Evolutionary conservation across 35 echinoderm and acorn worm species (phyloP), one percentile per base, ranked within the genome.

Genomic region (Acanthaster planci): DNA sequence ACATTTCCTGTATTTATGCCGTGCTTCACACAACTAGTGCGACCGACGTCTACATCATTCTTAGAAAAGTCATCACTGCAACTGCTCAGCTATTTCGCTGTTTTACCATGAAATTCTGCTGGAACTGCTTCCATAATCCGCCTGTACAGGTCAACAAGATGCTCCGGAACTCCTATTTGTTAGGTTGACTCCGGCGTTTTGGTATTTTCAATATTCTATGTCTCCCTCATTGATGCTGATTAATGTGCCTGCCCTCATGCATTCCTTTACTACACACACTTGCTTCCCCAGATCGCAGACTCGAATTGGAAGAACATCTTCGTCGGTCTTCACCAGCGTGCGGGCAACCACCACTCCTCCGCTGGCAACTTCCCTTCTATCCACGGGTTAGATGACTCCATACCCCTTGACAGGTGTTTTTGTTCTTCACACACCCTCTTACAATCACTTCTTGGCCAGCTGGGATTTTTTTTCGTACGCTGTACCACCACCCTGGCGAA

Each of bases 371-470:
- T 40, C 78, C 17, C 37, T 40, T 39, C 78, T 17, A 18, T 80
- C 78, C 14, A 27, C 40, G 0, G 78, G 78, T 39, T 80, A 32
- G 19, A 80, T 44, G 8, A 80, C 31, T 2, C 31, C 78, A 38
- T 21, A 19, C 1, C 78, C 78, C 12, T 2, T 80, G 0, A 80
- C 40, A 2, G 37, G n/a, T 40, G 34, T 37, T 2, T 39, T 40
- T 32, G 78, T 39, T 40, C 40, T 32, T 8, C n/a, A 80, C 40
- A 32, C 39, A 39, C 17, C 78, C 78, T 18, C 37, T 21, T 22
- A 80, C 19, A 38, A 80, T 80, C 1, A 39, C 78, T 44, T 80
- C 78, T 40, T 80, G 78, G 37, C 78, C 78, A 1, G 78, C 34
- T 39, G 78, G 78, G 17, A 80, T 39, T 39, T 14, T 80, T 19